Evolutionary conservation across 2,888 invertebrate genomes (phyloP), one percentile per base, ranked within the genome.

Genomic region (Lucinisca nassula): DNA sequence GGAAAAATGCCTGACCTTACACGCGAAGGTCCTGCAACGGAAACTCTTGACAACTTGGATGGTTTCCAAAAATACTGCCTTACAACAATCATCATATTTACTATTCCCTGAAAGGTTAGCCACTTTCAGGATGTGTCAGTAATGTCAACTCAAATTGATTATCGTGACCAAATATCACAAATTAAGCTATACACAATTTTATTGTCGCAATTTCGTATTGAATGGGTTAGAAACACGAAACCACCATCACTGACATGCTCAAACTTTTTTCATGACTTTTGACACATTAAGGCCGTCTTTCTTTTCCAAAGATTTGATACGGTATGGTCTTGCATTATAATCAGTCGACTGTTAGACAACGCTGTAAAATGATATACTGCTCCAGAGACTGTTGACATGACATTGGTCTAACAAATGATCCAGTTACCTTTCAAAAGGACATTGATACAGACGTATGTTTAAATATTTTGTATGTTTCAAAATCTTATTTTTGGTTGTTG

Each of bases 121-220:
- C 67, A 67, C 67, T 67, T 67, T 67, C 67, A 81, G 85, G 89
- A 89, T 86, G 86, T 89, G 89, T 86, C 89, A 89, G 24, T 77
- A 75, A 75, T 89, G 89, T 89, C 89, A 89, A 74, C 73, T 37
- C 45, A 74, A 32, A 67, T 85, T 61, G 75, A 84, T 70, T 89
- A 61, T 58, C 89, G 89, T 89, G 89, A 89, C 84, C 84, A 84
- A 51, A 35, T 40, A 79, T 79, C 70, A 86, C 89, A 86, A 84
- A 84, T 84, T 76, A 72, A 17, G 67, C 1, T 35, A 67, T 21
- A 67, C 35, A 67, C 67, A 67, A 67, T 67, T 35, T 35, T 67
- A 67, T 67, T 67, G 67, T 67, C 67, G 67, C n/a, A 67, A 67
- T 67, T 67, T 21, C 17, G 6, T 12, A 14, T 35, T 67, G 67